phyloP scores from a whole-genome alignment of 2,888 invertebrate genomes.

The Stramonita haemastoma region DNA sequence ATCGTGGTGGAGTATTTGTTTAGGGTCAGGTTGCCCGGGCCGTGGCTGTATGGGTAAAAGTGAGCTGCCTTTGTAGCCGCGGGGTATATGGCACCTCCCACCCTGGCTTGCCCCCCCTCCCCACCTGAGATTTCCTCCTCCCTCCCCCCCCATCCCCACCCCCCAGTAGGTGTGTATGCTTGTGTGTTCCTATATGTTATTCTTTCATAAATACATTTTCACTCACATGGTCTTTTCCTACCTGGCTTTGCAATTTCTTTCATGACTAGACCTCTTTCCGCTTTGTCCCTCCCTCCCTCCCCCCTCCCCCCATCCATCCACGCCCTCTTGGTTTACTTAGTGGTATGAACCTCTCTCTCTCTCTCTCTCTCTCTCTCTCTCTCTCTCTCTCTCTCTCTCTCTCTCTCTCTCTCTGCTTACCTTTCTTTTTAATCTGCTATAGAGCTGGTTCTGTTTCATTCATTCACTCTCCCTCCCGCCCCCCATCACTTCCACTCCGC shows the following conservation, averaged over 20 bases:
- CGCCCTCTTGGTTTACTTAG: too few species aligned
- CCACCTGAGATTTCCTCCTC: too few species aligned
- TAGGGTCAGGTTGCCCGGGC: conserved; percentile 33
- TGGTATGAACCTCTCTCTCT: background rate
- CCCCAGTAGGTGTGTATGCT: too few species aligned
- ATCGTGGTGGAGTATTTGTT: conserved; percentile 33
- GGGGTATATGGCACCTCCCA: background rate
- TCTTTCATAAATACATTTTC: too few species aligned
- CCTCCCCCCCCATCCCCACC: background rate
- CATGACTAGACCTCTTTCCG: too few species aligned
- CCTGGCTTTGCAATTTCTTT: too few species aligned
- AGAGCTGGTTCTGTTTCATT: background rate
- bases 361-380: background rate
- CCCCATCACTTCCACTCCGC: background rate
- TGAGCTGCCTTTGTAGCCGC: conserved; percentile 12
- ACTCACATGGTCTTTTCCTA: too few species aligned
- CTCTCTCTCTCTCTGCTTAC: too few species aligned
- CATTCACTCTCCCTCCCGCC: background rate
- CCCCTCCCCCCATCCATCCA: too few species aligned
- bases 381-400: background rate
- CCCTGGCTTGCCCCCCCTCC: background rate
- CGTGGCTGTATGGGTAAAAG: conserved; percentile 15
- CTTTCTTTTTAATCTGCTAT: too few species aligned
- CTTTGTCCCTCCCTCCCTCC: too few species aligned
- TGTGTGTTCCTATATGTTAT: too few species aligned